Evolutionary conservation across 2,888 invertebrate species (phyloP).

Genomic region (Drosophila tanythrix): DNA sequence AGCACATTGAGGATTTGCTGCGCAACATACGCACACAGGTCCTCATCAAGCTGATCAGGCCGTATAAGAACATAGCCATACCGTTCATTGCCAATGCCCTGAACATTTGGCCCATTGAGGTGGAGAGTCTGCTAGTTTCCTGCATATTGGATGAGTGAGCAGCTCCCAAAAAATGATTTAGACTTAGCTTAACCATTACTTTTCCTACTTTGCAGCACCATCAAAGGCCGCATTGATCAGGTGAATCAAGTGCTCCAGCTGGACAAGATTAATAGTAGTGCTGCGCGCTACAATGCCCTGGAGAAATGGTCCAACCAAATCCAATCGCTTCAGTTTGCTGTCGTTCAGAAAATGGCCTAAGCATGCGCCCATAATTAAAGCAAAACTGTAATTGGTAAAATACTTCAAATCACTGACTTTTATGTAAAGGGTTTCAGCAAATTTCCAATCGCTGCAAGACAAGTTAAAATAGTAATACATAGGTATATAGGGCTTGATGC

Average conservation of each 20-base stretch:
- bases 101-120: conserved; percentile 96
- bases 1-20: conserved; percentile 98
- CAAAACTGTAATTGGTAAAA: conserved; percentile 13
- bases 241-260: conserved; percentile 97
- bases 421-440: background rate
- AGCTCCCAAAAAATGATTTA: background rate
- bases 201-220: conserved; percentile 87
- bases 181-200: background rate
- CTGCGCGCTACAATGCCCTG: conserved; percentile 95
- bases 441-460: background rate
- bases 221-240: conserved; percentile 95
- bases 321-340: conserved; percentile 93
- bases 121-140: conserved; percentile 97
- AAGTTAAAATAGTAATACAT: background rate
- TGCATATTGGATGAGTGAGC: conserved; percentile 98
- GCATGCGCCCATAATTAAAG: conserved; percentile 31
- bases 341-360: conserved; percentile 97
- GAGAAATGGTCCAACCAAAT: conserved; percentile 98
- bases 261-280: conserved; percentile 91
- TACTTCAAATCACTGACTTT: conserved; percentile 9
- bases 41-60: conserved; percentile 97
- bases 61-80: conserved; percentile 99
- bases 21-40: conserved; percentile 99
- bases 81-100: conserved; percentile 98
- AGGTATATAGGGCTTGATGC: conserved; percentile 2